Percentiles rank a stretch among this genome's conserved stretches.
phyloP scores from a whole-genome alignment of 2,888 invertebrate genomes.

The Linnaemya vulpina region DNA sequence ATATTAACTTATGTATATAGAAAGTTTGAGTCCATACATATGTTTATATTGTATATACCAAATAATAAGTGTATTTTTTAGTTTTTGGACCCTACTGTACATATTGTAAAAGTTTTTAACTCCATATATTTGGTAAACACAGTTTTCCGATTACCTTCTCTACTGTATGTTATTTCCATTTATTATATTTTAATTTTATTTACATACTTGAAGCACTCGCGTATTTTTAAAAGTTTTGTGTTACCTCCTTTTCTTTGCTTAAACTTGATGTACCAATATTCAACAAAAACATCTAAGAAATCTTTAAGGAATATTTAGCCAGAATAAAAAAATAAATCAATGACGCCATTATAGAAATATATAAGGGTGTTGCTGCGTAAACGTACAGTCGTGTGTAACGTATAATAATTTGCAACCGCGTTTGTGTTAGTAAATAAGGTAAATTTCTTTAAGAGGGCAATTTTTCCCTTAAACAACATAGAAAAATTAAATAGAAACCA shows the following conservation, averaged over 20 bases:
- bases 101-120: not conserved
- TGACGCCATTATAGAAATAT: constrained; percentile 62
- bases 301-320: constrained; percentile 45
- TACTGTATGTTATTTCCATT: not conserved
- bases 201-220: constrained; percentile 13
- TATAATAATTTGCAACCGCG: not conserved
- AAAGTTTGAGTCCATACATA: not conserved
- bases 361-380: constrained; percentile 51
- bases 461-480: constrained; percentile 49
- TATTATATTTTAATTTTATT: constrained; percentile 20
- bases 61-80: not conserved
- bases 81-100: constrained; percentile 39
- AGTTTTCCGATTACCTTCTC: constrained; percentile 20
- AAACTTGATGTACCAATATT: constrained; percentile 1
- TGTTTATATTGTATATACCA: constrained; percentile 1
- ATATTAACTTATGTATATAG: too few species aligned
- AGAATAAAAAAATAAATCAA: constrained; percentile 21
- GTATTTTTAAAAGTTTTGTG: constrained; percentile 24
- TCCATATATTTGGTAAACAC: not conserved
- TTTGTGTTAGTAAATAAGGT: constrained; percentile 41
- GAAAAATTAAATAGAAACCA: constrained; percentile 48
- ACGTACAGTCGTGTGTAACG: constrained; percentile 8
- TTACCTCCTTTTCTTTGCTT: not conserved
- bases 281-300: constrained; percentile 33
- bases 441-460: constrained; percentile 53